phyloP scores from a whole-genome alignment of 1,140 invertebrate species.

The Drosophila setifemur region DNA sequence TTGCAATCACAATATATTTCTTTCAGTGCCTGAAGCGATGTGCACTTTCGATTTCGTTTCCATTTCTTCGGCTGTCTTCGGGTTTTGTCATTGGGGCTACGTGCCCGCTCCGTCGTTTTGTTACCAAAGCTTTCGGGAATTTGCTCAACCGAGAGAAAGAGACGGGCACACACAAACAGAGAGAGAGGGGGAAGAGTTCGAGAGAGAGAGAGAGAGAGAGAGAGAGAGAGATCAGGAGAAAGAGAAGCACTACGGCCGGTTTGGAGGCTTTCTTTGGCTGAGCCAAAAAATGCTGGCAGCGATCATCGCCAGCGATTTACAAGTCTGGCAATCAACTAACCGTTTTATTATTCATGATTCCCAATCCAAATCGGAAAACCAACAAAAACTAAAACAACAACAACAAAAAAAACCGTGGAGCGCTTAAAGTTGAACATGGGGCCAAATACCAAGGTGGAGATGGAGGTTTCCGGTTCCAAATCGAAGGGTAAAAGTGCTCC shows the following conservation, averaged over 20 bases:
- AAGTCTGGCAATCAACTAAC: conserved; percentile 32
- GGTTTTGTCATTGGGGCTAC: conserved; percentile 12
- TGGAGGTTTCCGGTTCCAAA: too few relatives aligned
- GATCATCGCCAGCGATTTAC: conserved; percentile 33
- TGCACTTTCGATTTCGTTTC: conserved; percentile 44
- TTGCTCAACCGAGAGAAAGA: background rate
- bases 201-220: background rate
- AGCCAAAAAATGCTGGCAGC: conserved; percentile 25
- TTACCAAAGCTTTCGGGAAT: conserved; percentile 1
- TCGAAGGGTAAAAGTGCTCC: conserved; percentile 29
- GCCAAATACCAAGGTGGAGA: background rate
- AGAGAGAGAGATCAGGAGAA: background rate
- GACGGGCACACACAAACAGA: background rate
- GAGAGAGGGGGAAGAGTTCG: background rate
- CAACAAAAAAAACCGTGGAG: too few relatives aligned
- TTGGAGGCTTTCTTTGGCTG: conserved; percentile 41
- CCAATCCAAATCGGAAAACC: conserved; percentile 3
- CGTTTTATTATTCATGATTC: conserved; percentile 34
- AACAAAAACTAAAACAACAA: too few relatives aligned
- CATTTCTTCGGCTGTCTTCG: conserved; percentile 22
- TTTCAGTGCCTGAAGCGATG: background rate
- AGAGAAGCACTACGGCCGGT: conserved; percentile 9
- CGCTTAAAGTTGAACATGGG: too few relatives aligned
- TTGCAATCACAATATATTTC: background rate
- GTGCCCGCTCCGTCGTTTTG: conserved; percentile 21